A percentile compares a stretch with the other conserved stretches of the same genome.
Conservation (phyloP, 2,113 vertebrate species). For the Myocastor coypus region DNA sequence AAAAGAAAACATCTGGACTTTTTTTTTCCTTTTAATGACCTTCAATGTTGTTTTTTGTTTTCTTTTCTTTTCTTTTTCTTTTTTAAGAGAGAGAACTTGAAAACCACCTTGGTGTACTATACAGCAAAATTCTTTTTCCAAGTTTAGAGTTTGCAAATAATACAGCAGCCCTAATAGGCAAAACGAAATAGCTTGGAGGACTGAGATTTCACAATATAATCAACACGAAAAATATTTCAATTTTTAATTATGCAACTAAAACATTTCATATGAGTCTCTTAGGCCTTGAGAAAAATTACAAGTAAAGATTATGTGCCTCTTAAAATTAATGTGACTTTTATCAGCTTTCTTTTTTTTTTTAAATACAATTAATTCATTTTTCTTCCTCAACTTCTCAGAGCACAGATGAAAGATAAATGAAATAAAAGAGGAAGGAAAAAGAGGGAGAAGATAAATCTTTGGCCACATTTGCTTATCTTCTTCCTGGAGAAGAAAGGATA, state of each 20-base stretch:
- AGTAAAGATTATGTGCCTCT: slow-evolving; percentile 11
- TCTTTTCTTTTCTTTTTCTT: too few relatives aligned
- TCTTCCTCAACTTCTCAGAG: not conserved
- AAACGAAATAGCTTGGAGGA: not conserved
- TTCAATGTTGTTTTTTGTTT: too few relatives aligned
- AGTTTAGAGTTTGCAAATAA: not conserved
- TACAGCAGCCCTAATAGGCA: not conserved
- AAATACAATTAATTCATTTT: slow-evolving; percentile 6
- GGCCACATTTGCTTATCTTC: not conserved
- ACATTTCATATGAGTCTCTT: not conserved
- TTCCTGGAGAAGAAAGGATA: not conserved
- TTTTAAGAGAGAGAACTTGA: not conserved
- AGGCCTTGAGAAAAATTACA: slow-evolving; percentile 25
- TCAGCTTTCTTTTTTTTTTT: slow-evolving; percentile 21
- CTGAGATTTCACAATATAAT: not conserved
- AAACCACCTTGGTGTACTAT: not conserved
- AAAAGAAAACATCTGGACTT: slow-evolving; percentile 24
- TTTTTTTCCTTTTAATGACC: slow-evolving; percentile 4
- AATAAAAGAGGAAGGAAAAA: not conserved
- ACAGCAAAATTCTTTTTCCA: slow-evolving; percentile 19
- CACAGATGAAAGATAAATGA: not conserved
- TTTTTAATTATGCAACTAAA: slow-evolving; percentile 36
- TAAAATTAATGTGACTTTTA: not conserved
- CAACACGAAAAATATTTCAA: not conserved
- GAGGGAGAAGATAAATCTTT: not conserved